Evolutionary conservation across 2,888 invertebrate species (phyloP), one percentile per base, ranked within the genome.

Genomic region (Onthophagus sagittarius): DNA sequence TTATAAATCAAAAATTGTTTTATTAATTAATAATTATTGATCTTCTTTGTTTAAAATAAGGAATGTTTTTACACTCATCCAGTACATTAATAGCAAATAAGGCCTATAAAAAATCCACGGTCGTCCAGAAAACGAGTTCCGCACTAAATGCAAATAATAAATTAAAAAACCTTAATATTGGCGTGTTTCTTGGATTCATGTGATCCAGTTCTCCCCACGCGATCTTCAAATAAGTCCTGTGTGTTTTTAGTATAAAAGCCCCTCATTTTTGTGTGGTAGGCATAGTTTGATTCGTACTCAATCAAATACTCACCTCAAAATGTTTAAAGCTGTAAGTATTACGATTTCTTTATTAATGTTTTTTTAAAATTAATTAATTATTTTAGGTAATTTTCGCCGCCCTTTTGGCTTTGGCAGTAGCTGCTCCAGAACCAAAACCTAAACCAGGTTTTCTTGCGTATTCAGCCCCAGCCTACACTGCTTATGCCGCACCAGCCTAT

Each of bases 401-500:
- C n/a, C 15, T 63, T 14, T 63, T 63, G 63, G 13, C 63, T 63
- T 63, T 63, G 63, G 15, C 15, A 7, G 63, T 63, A 15, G 15
- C 63, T 1, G 63, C 63, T 11, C 39, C 39, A 9, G 39, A 53
- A 53, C 39, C 23, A 23, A 23, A 23, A 23, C 23, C 23, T 23
- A 23, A 23, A 23, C 23, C 23, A 23, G 23, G 23, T 2, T 23
- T 2, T 23, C 23, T 23, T 23, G 23, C 23, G 23, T 23, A 23
- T 23, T 15, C 67, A 2, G 31, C 67, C 13, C 67, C 23, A 31
- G 70, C 70, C 14, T 73, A 73, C 15, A 71, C 77, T 31, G 75
- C 72, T 15, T 77, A 78, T 15, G 75, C 77, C 14, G 70, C 33
- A 39, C 33, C 70, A n/a, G 70, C 39, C 33, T 53, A 53, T 63